phyloP scores from a whole-genome alignment of 2,113 vertebrate genomes.

The Aplodontia rufa region DNA sequence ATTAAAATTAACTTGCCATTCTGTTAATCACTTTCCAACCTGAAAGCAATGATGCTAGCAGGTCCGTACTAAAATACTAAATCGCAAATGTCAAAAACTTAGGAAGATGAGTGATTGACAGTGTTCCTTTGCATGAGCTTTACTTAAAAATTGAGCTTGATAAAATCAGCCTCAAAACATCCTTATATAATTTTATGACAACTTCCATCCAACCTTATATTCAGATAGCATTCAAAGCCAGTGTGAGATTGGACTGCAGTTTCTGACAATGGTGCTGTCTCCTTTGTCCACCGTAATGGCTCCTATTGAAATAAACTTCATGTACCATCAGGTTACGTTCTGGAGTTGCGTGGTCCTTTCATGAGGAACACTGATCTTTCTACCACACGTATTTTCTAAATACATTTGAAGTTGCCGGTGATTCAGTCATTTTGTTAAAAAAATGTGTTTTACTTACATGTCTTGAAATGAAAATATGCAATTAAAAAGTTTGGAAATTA shows the following conservation, averaged over 20 bases:
- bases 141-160: not conserved
- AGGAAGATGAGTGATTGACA: not conserved
- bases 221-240: not conserved
- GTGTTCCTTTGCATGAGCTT: not conserved
- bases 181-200: not conserved
- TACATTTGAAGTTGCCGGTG: not conserved
- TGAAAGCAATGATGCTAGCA: not conserved
- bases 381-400: not conserved
- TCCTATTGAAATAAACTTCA: not conserved
- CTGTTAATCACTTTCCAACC: not conserved
- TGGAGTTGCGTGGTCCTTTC: not conserved
- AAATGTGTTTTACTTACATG: not conserved
- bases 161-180: not conserved
- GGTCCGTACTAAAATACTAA: not conserved
- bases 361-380: not conserved
- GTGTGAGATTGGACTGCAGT: not conserved
- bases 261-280: not conserved
- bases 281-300: not conserved
- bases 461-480: not conserved
- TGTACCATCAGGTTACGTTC: not conserved
- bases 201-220: not conserved
- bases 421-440: not conserved
- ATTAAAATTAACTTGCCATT: too few relatives aligned
- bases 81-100: not conserved
- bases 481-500: not conserved